Conservation (phyloP, 1,140 invertebrate genomes). For the Brachionus sp. region DNA sequence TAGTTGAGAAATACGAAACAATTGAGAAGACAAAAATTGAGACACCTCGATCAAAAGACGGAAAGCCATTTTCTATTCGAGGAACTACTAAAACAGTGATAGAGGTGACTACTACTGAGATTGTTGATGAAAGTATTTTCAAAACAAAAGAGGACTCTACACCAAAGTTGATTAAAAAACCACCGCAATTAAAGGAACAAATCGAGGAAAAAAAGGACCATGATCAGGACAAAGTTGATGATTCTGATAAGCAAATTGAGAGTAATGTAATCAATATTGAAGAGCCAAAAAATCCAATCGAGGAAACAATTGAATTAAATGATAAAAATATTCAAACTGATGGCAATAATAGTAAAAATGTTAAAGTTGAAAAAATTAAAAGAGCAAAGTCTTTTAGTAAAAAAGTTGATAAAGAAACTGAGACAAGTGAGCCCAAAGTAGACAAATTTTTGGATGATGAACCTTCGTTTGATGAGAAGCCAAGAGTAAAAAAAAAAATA, state of each 20-base stretch:
- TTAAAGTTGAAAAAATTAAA: neutral
- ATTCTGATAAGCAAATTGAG: neutral
- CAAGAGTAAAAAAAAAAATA: neutral
- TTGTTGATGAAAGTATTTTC: conserved; percentile 32
- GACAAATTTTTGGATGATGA: neutral
- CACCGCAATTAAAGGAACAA: neutral
- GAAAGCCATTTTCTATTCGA: conserved; percentile 31
- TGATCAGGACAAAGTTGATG: neutral
- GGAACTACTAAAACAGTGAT: conserved; percentile 40
- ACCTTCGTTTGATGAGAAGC: neutral
- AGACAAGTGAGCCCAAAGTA: neutral
- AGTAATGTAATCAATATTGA: neutral
- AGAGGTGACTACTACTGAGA: conserved; percentile 36
- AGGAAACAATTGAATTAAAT: neutral
- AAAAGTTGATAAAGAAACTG: neutral
- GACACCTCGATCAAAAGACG: conserved; percentile 30
- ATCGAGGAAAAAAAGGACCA: neutral
- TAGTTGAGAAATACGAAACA: conserved; percentile 15
- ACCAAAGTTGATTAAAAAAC: neutral
- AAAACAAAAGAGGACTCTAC: neutral
- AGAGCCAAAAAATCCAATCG: neutral
- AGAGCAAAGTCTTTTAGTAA: neutral
- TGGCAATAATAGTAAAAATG: neutral
- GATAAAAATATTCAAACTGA: neutral
- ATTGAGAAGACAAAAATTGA: neutral